These are phyloP conservation scores for Felis chaus DNA, from an alignment of 2,113 vertebrate genomes.

Conservation along the genomic window DNA sequence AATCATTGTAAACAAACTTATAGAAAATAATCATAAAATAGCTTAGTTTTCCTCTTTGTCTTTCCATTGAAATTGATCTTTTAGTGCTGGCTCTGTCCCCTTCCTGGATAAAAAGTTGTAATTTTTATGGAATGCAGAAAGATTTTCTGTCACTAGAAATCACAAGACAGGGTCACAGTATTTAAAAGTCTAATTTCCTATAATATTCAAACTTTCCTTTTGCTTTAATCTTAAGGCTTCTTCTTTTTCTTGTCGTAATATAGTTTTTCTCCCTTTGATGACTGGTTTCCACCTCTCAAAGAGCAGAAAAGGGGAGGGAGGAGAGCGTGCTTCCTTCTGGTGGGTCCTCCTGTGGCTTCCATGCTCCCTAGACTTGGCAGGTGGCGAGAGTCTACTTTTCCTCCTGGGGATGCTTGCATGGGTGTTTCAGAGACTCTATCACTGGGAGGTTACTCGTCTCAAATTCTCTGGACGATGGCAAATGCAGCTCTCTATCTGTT, in stretches of 20 bases:
- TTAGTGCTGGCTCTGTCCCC: background rate
- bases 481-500: background rate
- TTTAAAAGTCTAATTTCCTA: background rate
- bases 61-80: background rate
- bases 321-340: background rate
- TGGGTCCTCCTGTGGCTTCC: no score
- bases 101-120: background rate
- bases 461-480: background rate
- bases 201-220: background rate
- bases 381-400: background rate
- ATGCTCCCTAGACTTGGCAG: background rate
- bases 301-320: background rate
- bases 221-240: background rate
- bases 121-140: background rate
- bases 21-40: background rate
- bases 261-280: background rate
- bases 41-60: background rate
- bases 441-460: background rate
- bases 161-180: background rate
- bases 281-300: background rate
- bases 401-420: background rate
- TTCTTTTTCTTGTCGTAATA: background rate
- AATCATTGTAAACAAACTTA: background rate
- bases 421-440: background rate
- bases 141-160: background rate